Conservation (phyloP, 2,888 invertebrate species). For the Odontocerum albicorne region DNA sequence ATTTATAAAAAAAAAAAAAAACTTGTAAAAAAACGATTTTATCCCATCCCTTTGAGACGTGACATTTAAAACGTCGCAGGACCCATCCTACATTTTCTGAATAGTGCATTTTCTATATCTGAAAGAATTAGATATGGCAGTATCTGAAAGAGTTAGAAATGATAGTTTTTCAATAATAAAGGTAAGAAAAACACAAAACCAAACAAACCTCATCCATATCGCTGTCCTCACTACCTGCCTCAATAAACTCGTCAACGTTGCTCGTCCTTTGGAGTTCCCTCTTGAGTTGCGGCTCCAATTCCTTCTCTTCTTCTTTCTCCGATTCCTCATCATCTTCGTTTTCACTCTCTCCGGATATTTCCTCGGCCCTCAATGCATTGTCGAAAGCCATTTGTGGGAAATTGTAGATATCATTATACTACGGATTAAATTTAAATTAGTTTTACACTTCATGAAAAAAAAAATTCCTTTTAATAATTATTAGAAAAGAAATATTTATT, state of each 20-base stretch:
- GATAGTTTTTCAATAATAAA: not conserved
- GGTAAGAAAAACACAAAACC: not conserved
- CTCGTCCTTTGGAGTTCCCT: slow-evolving; percentile 61
- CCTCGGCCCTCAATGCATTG: slow-evolving; percentile 86
- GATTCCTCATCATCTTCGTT: slow-evolving; percentile 65
- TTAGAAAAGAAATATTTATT: too few relatives aligned
- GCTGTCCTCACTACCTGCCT: slow-evolving; percentile 71
- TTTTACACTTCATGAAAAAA: not conserved
- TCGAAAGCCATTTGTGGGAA: slow-evolving; percentile 96
- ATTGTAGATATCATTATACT: slow-evolving; percentile 98
- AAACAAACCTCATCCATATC: slow-evolving; percentile 54
- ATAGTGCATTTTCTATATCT: too few relatives aligned
- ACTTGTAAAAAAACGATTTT: too few relatives aligned
- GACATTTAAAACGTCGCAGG: too few relatives aligned
- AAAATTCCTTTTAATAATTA: not conserved
- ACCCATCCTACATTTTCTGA: too few relatives aligned
- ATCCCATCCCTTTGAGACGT: too few relatives aligned
- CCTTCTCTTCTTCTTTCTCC: slow-evolving; percentile 53
- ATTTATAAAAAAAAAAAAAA: too few relatives aligned
- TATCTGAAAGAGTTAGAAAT: slow-evolving; percentile 16
- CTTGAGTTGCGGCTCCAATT: slow-evolving; percentile 64
- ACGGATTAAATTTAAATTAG: too few relatives aligned
- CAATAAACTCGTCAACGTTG: slow-evolving; percentile 69
- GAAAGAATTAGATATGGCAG: not conserved
- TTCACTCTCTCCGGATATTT: slow-evolving; percentile 73